Evolutionary conservation across 1,140 invertebrate genomes (phyloP).

Genomic region (Lordiphosa mommai): DNA sequence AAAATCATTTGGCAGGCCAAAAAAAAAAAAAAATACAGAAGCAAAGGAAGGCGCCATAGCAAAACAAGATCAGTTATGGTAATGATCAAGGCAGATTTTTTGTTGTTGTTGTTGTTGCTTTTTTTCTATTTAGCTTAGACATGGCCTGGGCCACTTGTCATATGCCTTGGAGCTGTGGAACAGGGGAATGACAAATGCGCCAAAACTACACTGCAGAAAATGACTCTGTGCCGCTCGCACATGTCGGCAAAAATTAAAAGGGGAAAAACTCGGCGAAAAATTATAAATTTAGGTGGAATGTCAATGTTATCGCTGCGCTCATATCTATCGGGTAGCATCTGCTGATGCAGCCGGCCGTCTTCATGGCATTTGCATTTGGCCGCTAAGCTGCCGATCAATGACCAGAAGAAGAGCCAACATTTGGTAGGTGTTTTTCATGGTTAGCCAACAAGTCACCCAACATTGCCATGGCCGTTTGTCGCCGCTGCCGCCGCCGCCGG

Average conservation of each 20-base stretch:
- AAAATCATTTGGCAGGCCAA: slow-evolving; percentile 60
- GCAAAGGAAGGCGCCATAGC: slow-evolving; percentile 47
- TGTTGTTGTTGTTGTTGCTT: slow-evolving; percentile 41
- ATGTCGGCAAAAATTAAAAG: slow-evolving; percentile 76
- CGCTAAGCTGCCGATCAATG: slow-evolving; percentile 62
- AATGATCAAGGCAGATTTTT: slow-evolving; percentile 66
- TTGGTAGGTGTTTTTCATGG: slow-evolving; percentile 72
- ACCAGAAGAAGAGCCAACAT: slow-evolving; percentile 39
- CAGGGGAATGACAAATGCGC: slow-evolving; percentile 34
- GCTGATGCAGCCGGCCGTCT: slow-evolving; percentile 19
- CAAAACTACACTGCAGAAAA: slow-evolving; percentile 3
- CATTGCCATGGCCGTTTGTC: slow-evolving; percentile 23
- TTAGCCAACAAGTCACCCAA: slow-evolving; percentile 55
- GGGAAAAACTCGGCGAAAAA: slow-evolving; percentile 69
- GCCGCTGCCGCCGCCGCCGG: slow-evolving; percentile 36
- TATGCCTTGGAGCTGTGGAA: slow-evolving; percentile 27
- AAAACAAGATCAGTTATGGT: slow-evolving; percentile 76
- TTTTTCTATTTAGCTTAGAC: slow-evolving; percentile 15
- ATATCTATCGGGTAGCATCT: slow-evolving; percentile 69
- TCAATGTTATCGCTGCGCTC: slow-evolving; percentile 71
- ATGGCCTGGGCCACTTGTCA: slow-evolving; percentile 39
- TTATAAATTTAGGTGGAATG: slow-evolving; percentile 78
- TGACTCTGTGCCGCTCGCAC: slow-evolving; percentile 33
- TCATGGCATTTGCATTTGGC: slow-evolving; percentile 53
- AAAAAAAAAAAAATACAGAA: slow-evolving; percentile 13